Conservation (phyloP, 2,888 invertebrate species). For the Caenorhabditis imperialis region DNA sequence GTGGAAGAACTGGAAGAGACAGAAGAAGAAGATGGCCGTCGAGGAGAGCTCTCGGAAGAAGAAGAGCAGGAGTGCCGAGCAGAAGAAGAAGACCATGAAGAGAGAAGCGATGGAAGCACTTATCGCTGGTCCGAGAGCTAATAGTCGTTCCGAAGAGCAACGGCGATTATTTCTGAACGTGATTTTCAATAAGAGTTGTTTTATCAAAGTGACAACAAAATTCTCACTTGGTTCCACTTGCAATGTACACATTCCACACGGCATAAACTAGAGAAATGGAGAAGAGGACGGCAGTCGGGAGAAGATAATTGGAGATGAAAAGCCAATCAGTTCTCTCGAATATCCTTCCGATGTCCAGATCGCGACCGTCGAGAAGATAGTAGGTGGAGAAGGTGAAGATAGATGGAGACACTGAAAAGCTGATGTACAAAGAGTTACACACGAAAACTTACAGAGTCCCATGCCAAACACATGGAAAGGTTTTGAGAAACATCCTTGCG, state of each 20-base stretch:
- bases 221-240: conserved; percentile 41
- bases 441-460: conserved; percentile 38
- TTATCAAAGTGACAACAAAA: no score
- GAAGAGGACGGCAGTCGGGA: conserved; percentile 58
- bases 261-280: conserved; percentile 58
- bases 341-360: conserved; percentile 45
- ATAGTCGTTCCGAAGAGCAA: conserved; percentile 48
- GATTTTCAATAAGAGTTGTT: no score
- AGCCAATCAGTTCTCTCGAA: conserved; percentile 62
- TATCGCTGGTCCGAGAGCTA: conserved; percentile 55
- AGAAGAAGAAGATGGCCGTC: conserved; percentile 52
- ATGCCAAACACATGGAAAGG: conserved; percentile 48
- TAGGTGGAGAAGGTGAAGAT: conserved; percentile 65
- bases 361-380: conserved; percentile 58
- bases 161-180: conserved; percentile 55
- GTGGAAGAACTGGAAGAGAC: conserved; percentile 51
- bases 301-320: conserved; percentile 58
- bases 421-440: background rate
- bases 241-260: conserved; percentile 60
- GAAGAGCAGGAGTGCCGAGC: conserved; percentile 53
- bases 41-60: conserved; percentile 57
- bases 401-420: conserved; percentile 65
- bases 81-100: conserved; percentile 57
- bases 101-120: conserved; percentile 54
- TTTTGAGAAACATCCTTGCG: conserved; percentile 42